Evolutionary conservation across 2,888 invertebrate genomes (phyloP).

Genomic region (Liodrosophila aerea): DNA sequence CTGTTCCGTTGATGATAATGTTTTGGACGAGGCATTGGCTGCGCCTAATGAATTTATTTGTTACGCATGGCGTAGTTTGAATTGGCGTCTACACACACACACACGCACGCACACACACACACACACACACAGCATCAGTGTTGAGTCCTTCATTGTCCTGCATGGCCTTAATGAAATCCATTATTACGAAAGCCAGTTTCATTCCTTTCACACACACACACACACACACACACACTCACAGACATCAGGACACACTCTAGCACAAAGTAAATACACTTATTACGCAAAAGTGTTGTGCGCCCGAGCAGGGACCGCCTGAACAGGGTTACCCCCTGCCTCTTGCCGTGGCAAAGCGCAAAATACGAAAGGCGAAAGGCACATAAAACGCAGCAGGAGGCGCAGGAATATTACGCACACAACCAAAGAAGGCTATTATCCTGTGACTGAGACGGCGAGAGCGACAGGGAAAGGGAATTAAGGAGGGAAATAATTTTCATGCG

Average conservation of each 20-base stretch:
- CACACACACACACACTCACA: constrained; percentile 35
- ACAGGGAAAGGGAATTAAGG: background rate
- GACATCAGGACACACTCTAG: constrained; percentile 16
- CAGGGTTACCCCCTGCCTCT: constrained; percentile 1
- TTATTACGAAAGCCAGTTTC: constrained; percentile 75
- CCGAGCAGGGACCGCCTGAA: constrained; percentile 20
- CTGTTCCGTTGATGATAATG: constrained; percentile 67
- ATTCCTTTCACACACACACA: constrained; percentile 53
- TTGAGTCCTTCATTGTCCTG: constrained; percentile 64
- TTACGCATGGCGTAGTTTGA: constrained; percentile 78
- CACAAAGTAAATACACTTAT: constrained; percentile 75
- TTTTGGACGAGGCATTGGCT: constrained; percentile 71
- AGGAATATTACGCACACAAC: constrained; percentile 57
- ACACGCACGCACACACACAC: constrained; percentile 22
- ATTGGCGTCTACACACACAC: constrained; percentile 63
- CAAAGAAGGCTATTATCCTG: background rate
- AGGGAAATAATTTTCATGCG: background rate
- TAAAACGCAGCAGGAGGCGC: constrained; percentile 73
- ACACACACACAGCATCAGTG: constrained; percentile 32
- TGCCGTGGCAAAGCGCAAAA: background rate
- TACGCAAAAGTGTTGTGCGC: constrained; percentile 75
- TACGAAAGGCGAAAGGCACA: constrained; percentile 28
- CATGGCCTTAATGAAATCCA: constrained; percentile 76
- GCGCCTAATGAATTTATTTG: constrained; percentile 79
- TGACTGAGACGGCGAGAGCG: background rate